A percentile compares a stretch with the other conserved stretches of the same genome.
These are phyloP conservation scores for Anodontia alba DNA, from an alignment of 2,888 invertebrate genomes.

Conservation along the genomic window DNA sequence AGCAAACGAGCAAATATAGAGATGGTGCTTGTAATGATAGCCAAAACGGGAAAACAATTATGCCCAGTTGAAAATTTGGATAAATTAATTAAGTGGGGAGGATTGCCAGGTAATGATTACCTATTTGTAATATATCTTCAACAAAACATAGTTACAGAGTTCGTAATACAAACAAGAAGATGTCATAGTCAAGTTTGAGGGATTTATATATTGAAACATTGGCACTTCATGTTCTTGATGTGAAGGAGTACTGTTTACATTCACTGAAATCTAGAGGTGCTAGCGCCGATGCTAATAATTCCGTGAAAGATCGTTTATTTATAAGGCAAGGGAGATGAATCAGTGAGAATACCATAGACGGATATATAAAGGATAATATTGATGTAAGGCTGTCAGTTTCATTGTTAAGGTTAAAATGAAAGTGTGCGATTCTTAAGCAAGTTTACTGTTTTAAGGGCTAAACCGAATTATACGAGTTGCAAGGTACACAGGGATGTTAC, in stretches of 20 bases:
- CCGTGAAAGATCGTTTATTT: constrained; percentile 40
- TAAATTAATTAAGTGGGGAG: constrained; percentile 20
- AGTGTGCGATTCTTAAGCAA: no score
- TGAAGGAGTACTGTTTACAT: constrained; percentile 33
- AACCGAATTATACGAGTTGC: no score
- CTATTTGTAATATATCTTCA: constrained; percentile 25
- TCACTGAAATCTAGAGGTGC: constrained; percentile 33
- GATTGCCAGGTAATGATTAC: constrained; percentile 21
- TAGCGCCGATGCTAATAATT: constrained; percentile 36
- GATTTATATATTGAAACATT: constrained; percentile 31
- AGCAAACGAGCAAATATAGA: constrained; percentile 43
- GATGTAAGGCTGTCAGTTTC: constrained; percentile 9
- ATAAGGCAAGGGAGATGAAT: constrained; percentile 41
- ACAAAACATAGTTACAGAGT: constrained; percentile 11
- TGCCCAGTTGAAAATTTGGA: constrained; percentile 35
- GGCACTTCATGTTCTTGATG: constrained; percentile 16
- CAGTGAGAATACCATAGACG: constrained; percentile 46
- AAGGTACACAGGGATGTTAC: no score
- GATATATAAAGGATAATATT: constrained; percentile 36
- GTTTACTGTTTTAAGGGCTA: no score
- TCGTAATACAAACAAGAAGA: constrained; percentile 13
- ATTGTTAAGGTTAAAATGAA: background rate
- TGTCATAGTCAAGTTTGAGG: constrained; percentile 30
- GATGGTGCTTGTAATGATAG: no score
- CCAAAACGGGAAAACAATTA: constrained; percentile 22